Base-by-base conservation (phyloP, 2,888 invertebrate genomes). In the Argynnis bischoffii region DNA sequence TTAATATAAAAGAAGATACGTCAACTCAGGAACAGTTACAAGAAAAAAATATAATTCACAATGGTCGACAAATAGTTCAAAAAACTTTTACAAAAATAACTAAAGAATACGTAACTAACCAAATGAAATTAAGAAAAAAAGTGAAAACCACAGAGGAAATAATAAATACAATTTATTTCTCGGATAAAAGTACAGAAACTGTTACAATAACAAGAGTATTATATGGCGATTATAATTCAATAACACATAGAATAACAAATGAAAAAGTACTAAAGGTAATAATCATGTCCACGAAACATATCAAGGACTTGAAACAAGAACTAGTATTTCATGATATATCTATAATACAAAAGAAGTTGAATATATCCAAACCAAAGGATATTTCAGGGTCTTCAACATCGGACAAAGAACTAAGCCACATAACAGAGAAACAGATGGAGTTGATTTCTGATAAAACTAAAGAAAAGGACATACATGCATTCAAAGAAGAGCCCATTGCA, bases 1-100 rank as follows among this genome's bases (percentile, higher is more conserved):
- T 68, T 47, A 71, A 59, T 41, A 56, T 72, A 21, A 56, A 71
- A 21, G 75, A 77, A 72, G 70, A 61, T 53, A 69, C 71, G 57
- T 56, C 26, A n/a, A 55, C 48, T 1, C 68, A 71, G 13, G 67
- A 69, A 65, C 41, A 63, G 14, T 31, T 69, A 21, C 35, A 60
- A 59, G 68, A 72, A 64, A 70, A 64, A n/a, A 50, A 2, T 46
- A 41, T 72, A 21, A 61, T 57, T 15, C 14, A 72, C 8, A 72
- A 71, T 16, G 67, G 64, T 1, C 59, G 69, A 55, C 31, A 35
- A 16, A 69, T 72, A 16, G 50, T 56, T 31, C 66, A 69, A 69
- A 69, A 35, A 59, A 46, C 48, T 8, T 53, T 61, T 14, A 65
- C 55, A 2, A 74, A 53, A 57, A 72, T 60, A 11, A 64, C 70